These are phyloP conservation scores for Hesperia comma DNA, from an alignment of 2,888 invertebrate genomes.

Conservation along the genomic window DNA sequence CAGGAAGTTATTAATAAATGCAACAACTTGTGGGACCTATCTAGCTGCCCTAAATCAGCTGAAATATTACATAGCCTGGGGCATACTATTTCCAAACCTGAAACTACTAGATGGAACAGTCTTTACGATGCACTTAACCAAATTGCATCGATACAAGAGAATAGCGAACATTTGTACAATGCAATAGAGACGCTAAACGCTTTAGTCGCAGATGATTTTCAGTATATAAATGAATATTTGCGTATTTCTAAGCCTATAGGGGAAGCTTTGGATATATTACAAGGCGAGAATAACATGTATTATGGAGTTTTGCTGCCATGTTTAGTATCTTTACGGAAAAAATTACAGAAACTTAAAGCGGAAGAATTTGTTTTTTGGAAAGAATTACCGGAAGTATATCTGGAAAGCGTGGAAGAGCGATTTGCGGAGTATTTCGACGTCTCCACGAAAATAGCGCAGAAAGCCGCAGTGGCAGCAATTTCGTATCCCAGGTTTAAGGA, in stretches of 20 bases:
- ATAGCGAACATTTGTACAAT: conserved; percentile 17
- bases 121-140: conserved; percentile 41
- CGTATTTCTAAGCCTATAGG: conserved; percentile 31
- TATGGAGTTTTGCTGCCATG: conserved; percentile 8
- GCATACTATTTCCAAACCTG: conserved; percentile 40
- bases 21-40: conserved; percentile 39
- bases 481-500: conserved; percentile 14
- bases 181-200: conserved; percentile 17
- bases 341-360: conserved; percentile 6
- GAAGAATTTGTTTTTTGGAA: conserved; percentile 7
- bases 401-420: conserved; percentile 5
- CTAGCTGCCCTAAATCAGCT: conserved; percentile 39
- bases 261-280: conserved; percentile 28
- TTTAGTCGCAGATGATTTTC: conserved; percentile 22
- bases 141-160: conserved; percentile 35
- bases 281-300: conserved; percentile 23
- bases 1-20: conserved; percentile 38
- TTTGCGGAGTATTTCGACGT: conserved; percentile 3
- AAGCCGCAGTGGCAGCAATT: conserved; percentile 3
- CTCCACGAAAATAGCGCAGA: neutral
- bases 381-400: neutral
- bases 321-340: conserved; percentile 11
- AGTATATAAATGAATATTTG: conserved; percentile 33
- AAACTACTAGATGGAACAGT: conserved; percentile 42
- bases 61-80: conserved; percentile 43